Evolutionary conservation across 2,113 vertebrate species (phyloP).

Genomic region (Sylvilagus bachmani): DNA sequence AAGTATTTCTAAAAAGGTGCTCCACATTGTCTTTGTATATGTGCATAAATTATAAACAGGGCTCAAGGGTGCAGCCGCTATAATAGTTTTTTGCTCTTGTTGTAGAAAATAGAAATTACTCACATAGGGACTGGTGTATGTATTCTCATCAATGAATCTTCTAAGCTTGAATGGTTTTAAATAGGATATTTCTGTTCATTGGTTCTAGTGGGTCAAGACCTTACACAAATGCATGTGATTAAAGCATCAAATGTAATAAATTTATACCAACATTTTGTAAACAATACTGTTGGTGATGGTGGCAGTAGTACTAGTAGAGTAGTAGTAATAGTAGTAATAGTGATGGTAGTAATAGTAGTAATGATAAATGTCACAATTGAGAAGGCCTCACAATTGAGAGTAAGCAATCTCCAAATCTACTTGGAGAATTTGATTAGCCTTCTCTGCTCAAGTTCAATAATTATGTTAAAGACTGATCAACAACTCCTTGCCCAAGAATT

Average conservation of each 20-base stretch:
- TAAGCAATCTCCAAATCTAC: background rate
- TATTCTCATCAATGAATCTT: slow-evolving; percentile 59
- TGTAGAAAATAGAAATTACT: slow-evolving; percentile 55
- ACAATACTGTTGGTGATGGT: background rate
- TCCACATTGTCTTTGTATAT: slow-evolving; percentile 41
- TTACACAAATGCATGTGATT: slow-evolving; percentile 18
- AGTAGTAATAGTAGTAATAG: background rate
- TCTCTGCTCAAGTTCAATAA: slow-evolving; percentile 7
- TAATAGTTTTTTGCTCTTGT: slow-evolving; percentile 64
- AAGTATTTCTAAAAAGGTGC: slow-evolving; percentile 43
- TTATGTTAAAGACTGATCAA: background rate
- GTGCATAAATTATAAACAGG: slow-evolving; percentile 44
- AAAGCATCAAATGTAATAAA: slow-evolving; percentile 43
- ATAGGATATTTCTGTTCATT: background rate
- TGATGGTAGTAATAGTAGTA: no score
- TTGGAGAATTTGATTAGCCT: background rate
- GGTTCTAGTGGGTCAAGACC: slow-evolving; percentile 33
- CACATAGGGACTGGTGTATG: slow-evolving; percentile 35
- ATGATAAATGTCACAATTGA: background rate
- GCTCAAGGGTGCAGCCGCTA: slow-evolving; percentile 3
- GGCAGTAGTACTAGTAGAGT: background rate
- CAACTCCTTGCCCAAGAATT: background rate
- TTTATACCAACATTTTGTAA: slow-evolving; percentile 5
- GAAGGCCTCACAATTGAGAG: slow-evolving; percentile 1
- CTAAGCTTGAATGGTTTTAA: background rate